Conservation (phyloP, 2,113 vertebrate genomes). For the Motacilla alba region DNA sequence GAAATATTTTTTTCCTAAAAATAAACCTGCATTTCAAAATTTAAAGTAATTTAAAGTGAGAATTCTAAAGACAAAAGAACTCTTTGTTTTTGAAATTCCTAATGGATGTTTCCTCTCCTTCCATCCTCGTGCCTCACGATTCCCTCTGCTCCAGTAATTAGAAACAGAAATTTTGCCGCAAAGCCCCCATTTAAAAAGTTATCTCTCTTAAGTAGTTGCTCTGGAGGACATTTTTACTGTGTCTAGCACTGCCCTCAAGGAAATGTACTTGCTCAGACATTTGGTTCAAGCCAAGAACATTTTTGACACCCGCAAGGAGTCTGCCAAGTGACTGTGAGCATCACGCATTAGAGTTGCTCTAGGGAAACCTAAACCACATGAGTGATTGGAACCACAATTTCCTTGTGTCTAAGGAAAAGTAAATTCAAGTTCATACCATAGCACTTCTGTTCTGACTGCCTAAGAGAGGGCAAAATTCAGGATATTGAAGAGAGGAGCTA, state of each 20-base stretch:
- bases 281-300: constrained; percentile 39
- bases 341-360: neutral
- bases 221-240: neutral
- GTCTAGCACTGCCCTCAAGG: constrained; percentile 17
- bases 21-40: neutral
- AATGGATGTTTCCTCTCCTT: neutral
- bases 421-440: neutral
- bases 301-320: constrained; percentile 37
- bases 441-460: neutral
- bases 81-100: neutral
- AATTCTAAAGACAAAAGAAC: neutral
- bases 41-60: neutral
- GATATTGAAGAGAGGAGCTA: neutral
- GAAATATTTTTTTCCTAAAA: neutral
- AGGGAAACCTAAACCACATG: constrained; percentile 29
- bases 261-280: constrained; percentile 14
- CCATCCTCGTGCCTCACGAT: fast-evolving
- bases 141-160: neutral
- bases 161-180: neutral
- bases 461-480: neutral
- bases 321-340: constrained; percentile 26
- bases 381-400: neutral
- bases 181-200: neutral
- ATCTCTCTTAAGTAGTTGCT: neutral
- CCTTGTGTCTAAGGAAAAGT: neutral